These are phyloP conservation scores for Pseudomyrmex sp. DNA, from an alignment of 1,140 invertebrate species.

Conservation along the genomic window DNA sequence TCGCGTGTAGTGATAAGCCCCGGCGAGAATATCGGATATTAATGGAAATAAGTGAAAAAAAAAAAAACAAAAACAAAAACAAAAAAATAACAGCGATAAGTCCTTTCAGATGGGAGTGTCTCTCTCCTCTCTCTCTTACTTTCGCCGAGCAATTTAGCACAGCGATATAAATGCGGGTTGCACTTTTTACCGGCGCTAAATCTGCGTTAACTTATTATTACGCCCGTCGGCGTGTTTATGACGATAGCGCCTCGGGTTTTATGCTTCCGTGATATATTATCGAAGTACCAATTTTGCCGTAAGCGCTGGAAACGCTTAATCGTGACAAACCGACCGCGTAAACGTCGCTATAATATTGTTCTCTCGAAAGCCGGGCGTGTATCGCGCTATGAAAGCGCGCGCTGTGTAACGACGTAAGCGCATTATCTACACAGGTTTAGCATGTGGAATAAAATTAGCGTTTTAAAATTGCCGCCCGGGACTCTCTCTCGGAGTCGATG, in stretches of 20 bases:
- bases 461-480: too few relatives aligned
- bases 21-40: constrained; percentile 42
- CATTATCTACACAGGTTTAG: constrained; percentile 7
- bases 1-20: constrained; percentile 3
- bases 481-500: constrained; percentile 4
- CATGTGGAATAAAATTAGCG: constrained; percentile 14
- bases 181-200: constrained; percentile 76
- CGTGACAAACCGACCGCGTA: constrained; percentile 51
- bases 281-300: constrained; percentile 47
- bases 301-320: constrained; percentile 50
- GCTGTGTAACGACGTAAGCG: constrained; percentile 19
- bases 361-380: constrained; percentile 11
- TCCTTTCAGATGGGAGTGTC: constrained; percentile 29
- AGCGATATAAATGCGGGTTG: constrained; percentile 73
- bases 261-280: constrained; percentile 71
- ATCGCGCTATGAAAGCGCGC: not conserved
- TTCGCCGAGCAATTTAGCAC: constrained; percentile 71
- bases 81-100: constrained; percentile 51
- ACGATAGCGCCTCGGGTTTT: constrained; percentile 66
- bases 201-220: constrained; percentile 80
- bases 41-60: constrained; percentile 35
- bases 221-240: constrained; percentile 72
- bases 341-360: constrained; percentile 46
- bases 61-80: too few relatives aligned
- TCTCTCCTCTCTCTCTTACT: constrained; percentile 4